These are phyloP conservation scores for Ostrea edulis DNA, from an alignment of 1,140 invertebrate genomes.

Conservation along the genomic window DNA sequence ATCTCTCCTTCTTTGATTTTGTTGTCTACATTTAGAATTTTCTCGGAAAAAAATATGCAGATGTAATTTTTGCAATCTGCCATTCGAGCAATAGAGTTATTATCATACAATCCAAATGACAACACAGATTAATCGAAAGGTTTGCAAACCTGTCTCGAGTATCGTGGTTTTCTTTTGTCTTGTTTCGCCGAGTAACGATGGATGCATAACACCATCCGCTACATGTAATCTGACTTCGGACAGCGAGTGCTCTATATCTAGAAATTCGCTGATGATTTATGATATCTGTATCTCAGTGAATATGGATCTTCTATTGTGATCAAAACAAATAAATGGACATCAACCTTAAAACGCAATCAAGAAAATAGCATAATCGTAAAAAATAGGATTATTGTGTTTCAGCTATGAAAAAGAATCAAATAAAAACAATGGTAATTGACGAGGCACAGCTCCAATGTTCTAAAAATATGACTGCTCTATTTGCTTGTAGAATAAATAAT, in stretches of 20 bases:
- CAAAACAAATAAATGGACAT: not conserved
- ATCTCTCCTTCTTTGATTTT: not conserved
- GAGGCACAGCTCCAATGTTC: not conserved
- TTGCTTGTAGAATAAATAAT: too few relatives aligned
- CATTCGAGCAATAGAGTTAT: constrained; percentile 16
- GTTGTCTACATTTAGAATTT: not conserved
- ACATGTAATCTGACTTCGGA: not conserved
- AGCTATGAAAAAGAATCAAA: not conserved
- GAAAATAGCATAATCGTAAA: not conserved
- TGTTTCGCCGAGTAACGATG: not conserved
- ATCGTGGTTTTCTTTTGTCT: not conserved
- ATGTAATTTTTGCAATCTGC: constrained; percentile 32
- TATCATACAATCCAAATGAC: constrained; percentile 25
- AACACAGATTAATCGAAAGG: not conserved
- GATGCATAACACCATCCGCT: not conserved
- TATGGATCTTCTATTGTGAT: not conserved
- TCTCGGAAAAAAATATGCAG: constrained; percentile 24
- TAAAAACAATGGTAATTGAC: not conserved
- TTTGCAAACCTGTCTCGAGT: constrained; percentile 14
- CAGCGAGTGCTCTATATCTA: not conserved
- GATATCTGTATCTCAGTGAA: not conserved
- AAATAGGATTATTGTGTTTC: not conserved
- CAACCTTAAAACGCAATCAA: not conserved
- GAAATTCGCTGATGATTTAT: not conserved
- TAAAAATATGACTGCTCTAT: not conserved